These are phyloP conservation scores for Hyperopisus bebe DNA, from an alignment of 2,113 vertebrate genomes.

Conservation along the genomic window DNA sequence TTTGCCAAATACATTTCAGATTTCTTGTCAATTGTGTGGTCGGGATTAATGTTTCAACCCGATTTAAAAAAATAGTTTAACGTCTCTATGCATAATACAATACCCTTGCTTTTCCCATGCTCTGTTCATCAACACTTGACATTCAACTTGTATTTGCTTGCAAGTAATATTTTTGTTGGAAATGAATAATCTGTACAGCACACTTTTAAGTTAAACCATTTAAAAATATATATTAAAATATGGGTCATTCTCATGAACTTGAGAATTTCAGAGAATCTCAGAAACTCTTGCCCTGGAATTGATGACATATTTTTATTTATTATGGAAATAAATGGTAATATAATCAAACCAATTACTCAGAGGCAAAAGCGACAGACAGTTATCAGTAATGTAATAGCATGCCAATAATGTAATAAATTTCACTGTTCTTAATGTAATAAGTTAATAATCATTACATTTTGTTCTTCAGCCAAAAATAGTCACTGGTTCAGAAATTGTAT, in stretches of 20 bases:
- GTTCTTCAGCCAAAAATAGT: not conserved
- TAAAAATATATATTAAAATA: not conserved
- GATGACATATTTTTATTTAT: no score
- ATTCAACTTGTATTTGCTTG: not conserved
- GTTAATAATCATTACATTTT: no score
- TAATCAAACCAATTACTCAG: no score
- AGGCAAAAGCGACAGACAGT: no score
- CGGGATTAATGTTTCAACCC: not conserved
- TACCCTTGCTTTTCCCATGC: not conserved
- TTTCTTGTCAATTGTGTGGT: not conserved
- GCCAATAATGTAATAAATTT: no score
- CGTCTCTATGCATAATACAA: not conserved
- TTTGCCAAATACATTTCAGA: not conserved
- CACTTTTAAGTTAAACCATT: not conserved
- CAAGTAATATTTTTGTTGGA: not conserved
- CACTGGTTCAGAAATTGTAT: not conserved
- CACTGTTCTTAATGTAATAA: no score
- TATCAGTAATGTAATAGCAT: no score
- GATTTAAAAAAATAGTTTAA: not conserved
- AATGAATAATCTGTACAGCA: not conserved
- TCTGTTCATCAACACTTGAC: not conserved
- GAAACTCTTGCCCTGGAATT: no score
- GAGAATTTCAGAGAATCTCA: not conserved
- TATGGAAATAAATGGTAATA: no score
- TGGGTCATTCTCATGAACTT: not conserved